Evolutionary conservation across 1,140 invertebrate species (phyloP).

Genomic region (Pemphigus obesinymphae): DNA sequence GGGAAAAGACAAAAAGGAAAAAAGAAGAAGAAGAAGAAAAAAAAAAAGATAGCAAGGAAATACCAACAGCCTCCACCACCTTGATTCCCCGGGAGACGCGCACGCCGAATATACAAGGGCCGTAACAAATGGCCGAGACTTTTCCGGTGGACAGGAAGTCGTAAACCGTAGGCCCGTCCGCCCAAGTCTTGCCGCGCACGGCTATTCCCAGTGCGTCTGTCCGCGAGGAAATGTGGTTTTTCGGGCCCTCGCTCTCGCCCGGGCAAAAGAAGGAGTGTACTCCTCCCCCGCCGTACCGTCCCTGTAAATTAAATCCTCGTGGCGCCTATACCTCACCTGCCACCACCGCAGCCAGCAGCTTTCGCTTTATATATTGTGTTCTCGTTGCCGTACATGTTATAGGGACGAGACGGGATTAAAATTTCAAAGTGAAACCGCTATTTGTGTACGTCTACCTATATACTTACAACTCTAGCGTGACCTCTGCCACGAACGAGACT

Average conservation of each 20-base stretch:
- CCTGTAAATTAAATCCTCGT: slow-evolving; percentile 22
- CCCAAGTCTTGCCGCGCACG: background rate
- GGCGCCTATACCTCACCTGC: background rate
- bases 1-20: background rate
- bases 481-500: too few relatives aligned
- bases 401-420: background rate
- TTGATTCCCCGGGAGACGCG: slow-evolving; percentile 35
- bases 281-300: too few relatives aligned
- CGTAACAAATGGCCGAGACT: slow-evolving; percentile 38
- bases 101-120: background rate
- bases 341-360: background rate
- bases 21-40: background rate
- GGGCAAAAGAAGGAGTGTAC: background rate
- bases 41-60: background rate
- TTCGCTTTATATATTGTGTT: background rate
- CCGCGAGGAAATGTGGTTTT: slow-evolving; percentile 34
- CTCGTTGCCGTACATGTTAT: background rate
- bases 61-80: slow-evolving; percentile 1
- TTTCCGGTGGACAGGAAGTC: slow-evolving; percentile 34
- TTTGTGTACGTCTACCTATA: too few relatives aligned
- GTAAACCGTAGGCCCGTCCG: slow-evolving; percentile 3
- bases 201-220: slow-evolving; percentile 31
- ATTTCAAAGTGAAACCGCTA: background rate
- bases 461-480: too few relatives aligned
- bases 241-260: background rate